These are phyloP conservation scores for Epirrita christyi DNA, from an alignment of 2,888 invertebrate species.

Conservation along the genomic window DNA sequence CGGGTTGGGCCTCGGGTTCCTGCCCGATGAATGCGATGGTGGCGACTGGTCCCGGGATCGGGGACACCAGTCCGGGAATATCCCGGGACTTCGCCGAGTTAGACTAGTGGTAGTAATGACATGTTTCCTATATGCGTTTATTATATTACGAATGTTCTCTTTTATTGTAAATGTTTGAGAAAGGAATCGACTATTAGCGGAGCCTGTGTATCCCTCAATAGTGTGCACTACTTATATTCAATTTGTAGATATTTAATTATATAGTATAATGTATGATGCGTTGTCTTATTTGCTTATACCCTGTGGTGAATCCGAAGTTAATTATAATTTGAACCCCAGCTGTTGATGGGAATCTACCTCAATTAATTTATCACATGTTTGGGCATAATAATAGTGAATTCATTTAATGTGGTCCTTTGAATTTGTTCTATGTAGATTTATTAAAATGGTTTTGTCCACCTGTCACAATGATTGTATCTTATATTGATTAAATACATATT, in stretches of 20 bases:
- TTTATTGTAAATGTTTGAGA: constrained; percentile 83
- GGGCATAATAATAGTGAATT: constrained; percentile 81
- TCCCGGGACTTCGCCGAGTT: constrained; percentile 34
- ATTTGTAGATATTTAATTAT: constrained; percentile 85
- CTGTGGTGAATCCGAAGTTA: constrained; percentile 72
- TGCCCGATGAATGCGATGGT: constrained; percentile 26
- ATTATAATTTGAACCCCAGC: constrained; percentile 77
- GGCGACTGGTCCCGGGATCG: constrained; percentile 24
- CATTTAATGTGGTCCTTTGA: constrained; percentile 69
- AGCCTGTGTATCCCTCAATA: constrained; percentile 68
- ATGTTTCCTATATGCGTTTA: constrained; percentile 84
- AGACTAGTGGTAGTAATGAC: constrained; percentile 57
- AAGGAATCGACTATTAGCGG: constrained; percentile 60
- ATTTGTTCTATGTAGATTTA: constrained; percentile 75
- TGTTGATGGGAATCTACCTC: constrained; percentile 81
- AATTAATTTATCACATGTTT: constrained; percentile 84
- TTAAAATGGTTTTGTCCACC: constrained; percentile 79
- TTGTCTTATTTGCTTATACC: constrained; percentile 80
- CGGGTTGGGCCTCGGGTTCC: constrained; percentile 43
- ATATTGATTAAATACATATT: constrained; percentile 81
- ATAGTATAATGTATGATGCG: constrained; percentile 83
- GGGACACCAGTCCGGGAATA: not conserved
- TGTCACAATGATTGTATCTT: constrained; percentile 84
- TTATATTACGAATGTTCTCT: constrained; percentile 82
- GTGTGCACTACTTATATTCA: constrained; percentile 80